Evolutionary conservation across 2,888 invertebrate species (phyloP).

Genomic region (Lissonota sp.): DNA sequence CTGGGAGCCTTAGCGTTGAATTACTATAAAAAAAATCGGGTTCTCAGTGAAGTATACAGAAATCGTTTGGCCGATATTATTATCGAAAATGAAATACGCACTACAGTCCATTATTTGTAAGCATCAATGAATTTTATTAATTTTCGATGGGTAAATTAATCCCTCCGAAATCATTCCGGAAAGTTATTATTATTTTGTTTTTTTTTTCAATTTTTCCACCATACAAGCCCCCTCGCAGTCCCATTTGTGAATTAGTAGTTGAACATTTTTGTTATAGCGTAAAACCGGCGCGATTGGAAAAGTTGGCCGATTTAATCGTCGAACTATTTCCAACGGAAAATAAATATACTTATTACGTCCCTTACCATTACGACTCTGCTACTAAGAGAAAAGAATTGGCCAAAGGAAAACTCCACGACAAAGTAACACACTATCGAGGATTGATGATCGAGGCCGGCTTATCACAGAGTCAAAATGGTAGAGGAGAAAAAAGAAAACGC

Average conservation of each 20-base stretch:
- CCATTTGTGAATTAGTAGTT: background rate
- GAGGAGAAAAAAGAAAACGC: slow-evolving; percentile 33
- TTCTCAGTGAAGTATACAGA: background rate
- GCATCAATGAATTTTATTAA: background rate
- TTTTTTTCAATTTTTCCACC: background rate
- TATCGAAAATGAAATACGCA: slow-evolving; percentile 3
- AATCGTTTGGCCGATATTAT: background rate
- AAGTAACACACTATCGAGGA: slow-evolving; percentile 26
- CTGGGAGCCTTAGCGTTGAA: slow-evolving; percentile 4
- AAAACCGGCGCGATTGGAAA: slow-evolving; percentile 45
- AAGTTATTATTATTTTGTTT: background rate
- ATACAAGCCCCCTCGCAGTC: background rate
- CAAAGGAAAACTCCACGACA: slow-evolving; percentile 47
- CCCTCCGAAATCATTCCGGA: background rate
- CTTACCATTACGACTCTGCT: slow-evolving; percentile 21
- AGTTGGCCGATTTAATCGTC: slow-evolving; percentile 18
- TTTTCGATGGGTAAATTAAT: slow-evolving; percentile 7
- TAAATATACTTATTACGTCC: slow-evolving; percentile 32
- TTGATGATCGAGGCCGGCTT: slow-evolving; percentile 24
- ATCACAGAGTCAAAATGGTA: slow-evolving; percentile 12
- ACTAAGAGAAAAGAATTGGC: slow-evolving; percentile 39
- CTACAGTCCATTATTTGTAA: background rate
- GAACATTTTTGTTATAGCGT: slow-evolving; percentile 9
- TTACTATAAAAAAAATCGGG: background rate
- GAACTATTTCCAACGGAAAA: slow-evolving; percentile 43